These are phyloP conservation scores for Tyrannus savana DNA, from an alignment of 2,113 vertebrate genomes.

Conservation along the genomic window DNA sequence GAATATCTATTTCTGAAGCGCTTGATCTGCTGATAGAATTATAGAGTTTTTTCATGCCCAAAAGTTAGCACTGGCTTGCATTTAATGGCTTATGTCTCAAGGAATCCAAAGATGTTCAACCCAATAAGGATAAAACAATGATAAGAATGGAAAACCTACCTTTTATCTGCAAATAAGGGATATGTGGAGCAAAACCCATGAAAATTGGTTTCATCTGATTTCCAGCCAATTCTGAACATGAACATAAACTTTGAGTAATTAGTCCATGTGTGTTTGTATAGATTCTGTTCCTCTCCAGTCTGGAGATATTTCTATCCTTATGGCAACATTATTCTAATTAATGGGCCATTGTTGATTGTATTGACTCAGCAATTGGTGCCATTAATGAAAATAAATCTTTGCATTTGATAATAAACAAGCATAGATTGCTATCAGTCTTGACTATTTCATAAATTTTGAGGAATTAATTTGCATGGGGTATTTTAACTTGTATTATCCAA, in stretches of 20 bases:
- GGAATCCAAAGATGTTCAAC: conserved; percentile 66
- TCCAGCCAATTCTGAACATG: conserved; percentile 59
- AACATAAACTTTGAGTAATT: conserved; percentile 64
- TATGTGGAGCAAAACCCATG: conserved; percentile 45
- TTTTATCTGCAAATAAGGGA: conserved; percentile 55
- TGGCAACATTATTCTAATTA: conserved; percentile 8
- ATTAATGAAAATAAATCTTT: conserved; percentile 5
- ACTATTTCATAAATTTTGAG: neutral
- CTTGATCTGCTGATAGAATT: neutral
- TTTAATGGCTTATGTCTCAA: conserved; percentile 68
- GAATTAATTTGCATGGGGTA: neutral
- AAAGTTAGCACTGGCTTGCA: conserved; percentile 62
- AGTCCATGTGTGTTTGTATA: conserved; percentile 38
- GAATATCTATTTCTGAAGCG: neutral
- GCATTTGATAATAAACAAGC: conserved; percentile 1
- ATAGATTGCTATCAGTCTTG: neutral
- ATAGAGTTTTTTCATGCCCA: conserved; percentile 21
- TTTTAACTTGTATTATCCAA: neutral
- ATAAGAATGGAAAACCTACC: conserved; percentile 5
- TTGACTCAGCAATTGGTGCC: neutral
- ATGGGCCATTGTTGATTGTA: neutral
- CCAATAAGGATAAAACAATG: neutral
- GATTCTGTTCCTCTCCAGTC: conserved; percentile 12
- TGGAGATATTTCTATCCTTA: conserved; percentile 42
- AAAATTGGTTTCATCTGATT: conserved; percentile 53